phyloP scores from a whole-genome alignment of 92 coral and sea anemone genomes.

The Epizoanthus ramosus region DNA sequence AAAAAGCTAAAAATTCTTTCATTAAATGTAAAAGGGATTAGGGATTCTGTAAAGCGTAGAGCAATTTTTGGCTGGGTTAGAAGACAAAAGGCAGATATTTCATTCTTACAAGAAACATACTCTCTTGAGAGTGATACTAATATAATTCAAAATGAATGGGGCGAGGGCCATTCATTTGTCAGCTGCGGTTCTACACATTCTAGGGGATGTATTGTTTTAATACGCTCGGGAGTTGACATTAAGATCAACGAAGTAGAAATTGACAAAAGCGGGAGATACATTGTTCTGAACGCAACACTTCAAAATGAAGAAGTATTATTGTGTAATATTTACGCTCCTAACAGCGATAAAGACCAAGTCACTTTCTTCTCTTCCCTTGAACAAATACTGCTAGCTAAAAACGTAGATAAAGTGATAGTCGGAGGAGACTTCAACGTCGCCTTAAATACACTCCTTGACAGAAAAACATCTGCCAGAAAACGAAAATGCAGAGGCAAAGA shows the following conservation, averaged over 20 bases:
- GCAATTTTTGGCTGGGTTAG: slow-evolving; percentile 14
- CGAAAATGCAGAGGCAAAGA: neutral
- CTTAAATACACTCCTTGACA: neutral
- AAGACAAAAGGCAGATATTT: slow-evolving; percentile 19
- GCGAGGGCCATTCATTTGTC: neutral
- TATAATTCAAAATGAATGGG: too few relatives aligned
- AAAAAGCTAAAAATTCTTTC: neutral
- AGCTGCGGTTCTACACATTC: neutral
- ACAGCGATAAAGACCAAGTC: neutral
- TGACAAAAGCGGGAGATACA: neutral
- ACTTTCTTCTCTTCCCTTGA: neutral
- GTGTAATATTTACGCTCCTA: neutral
- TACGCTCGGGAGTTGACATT: neutral
- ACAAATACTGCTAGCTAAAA: too few relatives aligned
- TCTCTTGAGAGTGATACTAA: too few relatives aligned
- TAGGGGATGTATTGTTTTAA: neutral
- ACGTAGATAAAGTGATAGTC: neutral
- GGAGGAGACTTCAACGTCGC: neutral
- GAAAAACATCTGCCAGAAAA: neutral
- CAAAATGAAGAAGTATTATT: too few relatives aligned
- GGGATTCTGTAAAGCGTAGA: too few relatives aligned
- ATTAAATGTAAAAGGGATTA: too few relatives aligned
- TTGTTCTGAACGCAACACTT: neutral
- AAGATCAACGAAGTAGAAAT: neutral
- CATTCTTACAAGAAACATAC: slow-evolving; percentile 35